Percentiles rank a stretch among this genome's conserved stretches.
phyloP scores from a whole-genome alignment of 2,888 invertebrate genomes.

The Microchrysa polita region DNA sequence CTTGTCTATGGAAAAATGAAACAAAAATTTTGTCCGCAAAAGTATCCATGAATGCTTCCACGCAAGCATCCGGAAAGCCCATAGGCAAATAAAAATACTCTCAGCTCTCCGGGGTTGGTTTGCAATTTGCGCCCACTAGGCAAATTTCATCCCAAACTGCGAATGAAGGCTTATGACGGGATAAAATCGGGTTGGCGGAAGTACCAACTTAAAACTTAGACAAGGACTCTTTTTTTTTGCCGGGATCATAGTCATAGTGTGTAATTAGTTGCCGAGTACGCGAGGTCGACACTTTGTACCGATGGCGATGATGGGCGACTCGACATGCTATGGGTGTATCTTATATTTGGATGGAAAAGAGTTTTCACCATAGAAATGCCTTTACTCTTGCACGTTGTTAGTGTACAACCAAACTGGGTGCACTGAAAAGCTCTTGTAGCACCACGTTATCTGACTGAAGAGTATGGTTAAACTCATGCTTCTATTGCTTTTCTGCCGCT shows the following conservation, averaged over 20 bases:
- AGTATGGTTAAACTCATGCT: no score
- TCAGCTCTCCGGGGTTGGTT: neutral
- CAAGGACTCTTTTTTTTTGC: neutral
- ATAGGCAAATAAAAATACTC: neutral
- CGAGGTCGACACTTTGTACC: neutral
- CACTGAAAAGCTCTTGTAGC: no score
- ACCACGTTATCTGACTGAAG: no score
- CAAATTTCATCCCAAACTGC: neutral
- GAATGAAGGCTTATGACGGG: no score
- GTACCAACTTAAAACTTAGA: constrained; percentile 5
- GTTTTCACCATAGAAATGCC: no score
- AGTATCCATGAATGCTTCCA: neutral
- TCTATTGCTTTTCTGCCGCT: no score
- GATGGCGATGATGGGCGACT: neutral
- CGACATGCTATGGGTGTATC: no score
- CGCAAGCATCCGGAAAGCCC: neutral
- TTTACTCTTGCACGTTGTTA: no score
- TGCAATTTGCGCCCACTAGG: neutral
- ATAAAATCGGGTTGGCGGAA: neutral
- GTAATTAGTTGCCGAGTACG: neutral
- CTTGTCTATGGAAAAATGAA: no score
- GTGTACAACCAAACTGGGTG: no score
- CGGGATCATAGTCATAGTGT: neutral
- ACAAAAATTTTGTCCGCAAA: no score
- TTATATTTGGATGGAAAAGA: no score